phyloP scores from a whole-genome alignment of 2,113 vertebrate genomes.

The Thomomys bottae region DNA sequence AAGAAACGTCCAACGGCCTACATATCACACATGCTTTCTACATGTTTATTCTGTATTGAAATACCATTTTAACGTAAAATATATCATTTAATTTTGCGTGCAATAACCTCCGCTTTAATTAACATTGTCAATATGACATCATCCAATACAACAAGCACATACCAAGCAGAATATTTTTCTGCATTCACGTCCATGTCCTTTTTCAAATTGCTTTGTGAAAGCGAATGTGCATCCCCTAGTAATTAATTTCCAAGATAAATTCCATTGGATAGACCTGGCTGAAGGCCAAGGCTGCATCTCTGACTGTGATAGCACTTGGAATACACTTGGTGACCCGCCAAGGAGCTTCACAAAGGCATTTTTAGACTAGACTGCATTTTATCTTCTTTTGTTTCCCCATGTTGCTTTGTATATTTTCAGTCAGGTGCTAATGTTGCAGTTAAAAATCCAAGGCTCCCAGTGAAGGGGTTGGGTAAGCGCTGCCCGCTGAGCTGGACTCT shows the following conservation, averaged over 20 bases:
- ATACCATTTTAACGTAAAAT: background rate
- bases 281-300: background rate
- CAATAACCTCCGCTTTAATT: background rate
- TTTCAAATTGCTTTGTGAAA: background rate
- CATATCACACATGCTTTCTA: background rate
- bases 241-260: background rate
- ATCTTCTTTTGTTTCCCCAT: background rate
- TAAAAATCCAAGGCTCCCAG: background rate
- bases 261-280: background rate
- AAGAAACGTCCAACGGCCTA: accelerated
- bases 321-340: background rate
- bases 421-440: background rate
- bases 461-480: background rate
- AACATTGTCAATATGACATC: background rate
- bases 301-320: too few species aligned
- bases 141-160: too few species aligned
- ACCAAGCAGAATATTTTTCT: background rate
- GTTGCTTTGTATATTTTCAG: background rate
- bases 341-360: accelerated
- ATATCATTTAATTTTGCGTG: background rate
- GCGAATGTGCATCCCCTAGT: background rate
- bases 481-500: too few species aligned
- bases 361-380: background rate
- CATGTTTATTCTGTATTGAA: background rate
- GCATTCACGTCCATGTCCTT: background rate